A percentile compares a stretch with the other conserved stretches of the same genome.
Evolutionary conservation across 2,797 vertebrate species (phyloP).

Genomic region (Dendrocincla fuliginosa): DNA sequence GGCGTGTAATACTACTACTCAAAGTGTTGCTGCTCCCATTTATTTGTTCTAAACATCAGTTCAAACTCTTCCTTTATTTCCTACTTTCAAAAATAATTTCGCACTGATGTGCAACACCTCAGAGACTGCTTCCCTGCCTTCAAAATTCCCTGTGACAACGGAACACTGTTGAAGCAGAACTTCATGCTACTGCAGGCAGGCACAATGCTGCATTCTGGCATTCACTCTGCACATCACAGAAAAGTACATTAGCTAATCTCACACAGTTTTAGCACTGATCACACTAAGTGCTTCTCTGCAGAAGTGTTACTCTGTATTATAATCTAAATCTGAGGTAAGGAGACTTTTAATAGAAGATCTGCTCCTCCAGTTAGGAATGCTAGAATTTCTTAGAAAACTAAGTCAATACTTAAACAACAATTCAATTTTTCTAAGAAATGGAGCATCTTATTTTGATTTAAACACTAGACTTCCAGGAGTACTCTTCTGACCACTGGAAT

Average conservation of each 20-base stretch:
- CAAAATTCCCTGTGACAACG: background rate
- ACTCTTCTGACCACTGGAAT: background rate
- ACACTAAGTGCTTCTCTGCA: constrained; percentile 24
- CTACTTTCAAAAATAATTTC: constrained; percentile 17
- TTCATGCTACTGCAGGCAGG: background rate
- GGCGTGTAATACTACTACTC: background rate
- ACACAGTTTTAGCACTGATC: background rate
- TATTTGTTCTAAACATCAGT: constrained; percentile 31
- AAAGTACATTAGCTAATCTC: constrained; percentile 21
- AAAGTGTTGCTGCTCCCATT: constrained; percentile 15
- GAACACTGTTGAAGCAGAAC: background rate
- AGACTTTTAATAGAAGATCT: background rate
- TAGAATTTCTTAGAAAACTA: background rate
- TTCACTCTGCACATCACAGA: constrained; percentile 13
- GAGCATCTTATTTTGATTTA: background rate
- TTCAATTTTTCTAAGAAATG: background rate
- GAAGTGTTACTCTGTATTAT: background rate
- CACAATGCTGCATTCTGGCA: background rate
- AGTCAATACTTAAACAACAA: background rate
- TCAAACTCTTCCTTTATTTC: background rate
- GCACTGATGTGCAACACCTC: background rate
- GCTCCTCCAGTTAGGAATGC: background rate
- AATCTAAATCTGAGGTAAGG: background rate
- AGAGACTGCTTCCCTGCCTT: background rate
- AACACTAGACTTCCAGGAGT: background rate